A percentile compares a stretch with the other conserved stretches of the same genome.
Conservation (phyloP, 2,113 vertebrate genomes). For the Chascanopsetta lugubris region DNA sequence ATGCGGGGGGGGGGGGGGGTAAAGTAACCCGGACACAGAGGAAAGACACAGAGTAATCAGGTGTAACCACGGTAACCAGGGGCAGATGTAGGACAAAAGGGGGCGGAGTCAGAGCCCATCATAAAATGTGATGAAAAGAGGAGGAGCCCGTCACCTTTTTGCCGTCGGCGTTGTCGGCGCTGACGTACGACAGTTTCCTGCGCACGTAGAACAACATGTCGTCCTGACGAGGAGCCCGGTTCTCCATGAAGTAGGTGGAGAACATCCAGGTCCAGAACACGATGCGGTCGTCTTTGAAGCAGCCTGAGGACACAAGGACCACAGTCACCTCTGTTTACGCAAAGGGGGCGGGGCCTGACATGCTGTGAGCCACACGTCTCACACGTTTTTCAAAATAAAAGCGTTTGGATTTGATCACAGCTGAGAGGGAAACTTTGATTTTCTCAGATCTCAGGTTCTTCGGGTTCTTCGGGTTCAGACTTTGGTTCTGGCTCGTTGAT, state of each 20-base stretch:
- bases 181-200: constrained; percentile 83
- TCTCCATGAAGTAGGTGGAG: constrained; percentile 99
- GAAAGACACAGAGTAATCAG: no score
- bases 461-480: no score
- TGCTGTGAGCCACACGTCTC: no score
- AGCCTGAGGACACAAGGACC: constrained; percentile 77
- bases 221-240: constrained; percentile 89
- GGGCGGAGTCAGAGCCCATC: not conserved
- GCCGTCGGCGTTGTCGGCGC: constrained; percentile 79
- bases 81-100: constrained; percentile 10
- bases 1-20: not conserved
- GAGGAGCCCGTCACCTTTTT: constrained; percentile 74
- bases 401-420: no score
- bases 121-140: not conserved
- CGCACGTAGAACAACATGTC: constrained; percentile 99
- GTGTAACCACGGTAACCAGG: constrained; percentile 30
- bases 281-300: constrained; percentile 97
- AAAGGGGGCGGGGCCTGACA: no score
- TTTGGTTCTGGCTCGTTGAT: not conserved
- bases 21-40: constrained; percentile 7
- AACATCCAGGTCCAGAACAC: constrained; percentile 99
- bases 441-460: no score
- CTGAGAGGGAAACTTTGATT: no score
- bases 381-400: no score
- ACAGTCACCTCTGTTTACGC: no score